Percentiles rank a stretch among this genome's conserved stretches.
These are phyloP conservation scores for Solen grandis DNA, from an alignment of 1,140 invertebrate species.

Conservation along the genomic window DNA sequence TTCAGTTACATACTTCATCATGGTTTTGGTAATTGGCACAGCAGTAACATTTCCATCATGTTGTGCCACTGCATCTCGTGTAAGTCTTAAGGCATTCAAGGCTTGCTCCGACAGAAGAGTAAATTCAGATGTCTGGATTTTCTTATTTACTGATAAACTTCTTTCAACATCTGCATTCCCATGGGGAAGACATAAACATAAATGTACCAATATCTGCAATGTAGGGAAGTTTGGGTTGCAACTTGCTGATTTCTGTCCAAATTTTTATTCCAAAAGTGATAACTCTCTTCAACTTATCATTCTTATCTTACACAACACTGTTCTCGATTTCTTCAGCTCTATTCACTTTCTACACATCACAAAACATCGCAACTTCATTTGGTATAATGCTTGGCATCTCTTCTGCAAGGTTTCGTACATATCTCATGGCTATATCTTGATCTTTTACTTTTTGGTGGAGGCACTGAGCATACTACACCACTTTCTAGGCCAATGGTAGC, in stretches of 20 bases:
- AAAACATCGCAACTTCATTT: not conserved
- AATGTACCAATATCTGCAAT: slow-evolving; percentile 50
- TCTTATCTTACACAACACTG: slow-evolving; percentile 7
- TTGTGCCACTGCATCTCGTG: slow-evolving; percentile 21
- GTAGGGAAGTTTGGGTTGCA: slow-evolving; percentile 35
- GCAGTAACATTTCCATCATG: not conserved
- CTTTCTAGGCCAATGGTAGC: slow-evolving; percentile 6
- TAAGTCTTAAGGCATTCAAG: too few species aligned
- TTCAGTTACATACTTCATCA: slow-evolving; percentile 9
- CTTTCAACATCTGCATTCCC: slow-evolving; percentile 63
- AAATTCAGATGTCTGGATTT: slow-evolving; percentile 38
- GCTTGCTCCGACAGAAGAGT: slow-evolving; percentile 1
- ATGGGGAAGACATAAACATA: slow-evolving; percentile 39
- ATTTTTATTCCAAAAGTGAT: slow-evolving; percentile 56
- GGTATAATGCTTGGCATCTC: not conserved
- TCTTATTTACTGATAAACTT: slow-evolving; percentile 25
- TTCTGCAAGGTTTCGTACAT: slow-evolving; percentile 3
- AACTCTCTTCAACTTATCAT: slow-evolving; percentile 36
- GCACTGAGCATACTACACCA: slow-evolving; percentile 23
- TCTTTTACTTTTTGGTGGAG: slow-evolving; percentile 24
- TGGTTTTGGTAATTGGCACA: not conserved
- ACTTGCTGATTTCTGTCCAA: not conserved
- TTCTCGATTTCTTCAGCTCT: slow-evolving; percentile 22
- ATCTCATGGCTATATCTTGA: not conserved
- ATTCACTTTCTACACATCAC: slow-evolving; percentile 35